Percentiles rank a stretch among this genome's conserved stretches.
phyloP scores from a whole-genome alignment of 2,888 invertebrate genomes.

The Axea sp. region DNA sequence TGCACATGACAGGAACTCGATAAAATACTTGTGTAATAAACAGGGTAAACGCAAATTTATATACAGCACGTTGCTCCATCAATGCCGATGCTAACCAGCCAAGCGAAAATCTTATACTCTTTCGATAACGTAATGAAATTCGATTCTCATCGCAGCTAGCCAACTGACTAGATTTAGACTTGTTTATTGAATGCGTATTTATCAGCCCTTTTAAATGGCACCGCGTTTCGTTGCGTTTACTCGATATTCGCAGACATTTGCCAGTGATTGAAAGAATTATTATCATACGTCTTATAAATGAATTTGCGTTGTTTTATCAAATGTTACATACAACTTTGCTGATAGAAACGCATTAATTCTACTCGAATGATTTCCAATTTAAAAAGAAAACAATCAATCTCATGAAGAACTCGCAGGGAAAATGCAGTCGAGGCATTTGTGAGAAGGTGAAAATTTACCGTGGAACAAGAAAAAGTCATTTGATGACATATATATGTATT shows the following conservation, averaged over 20 bases:
- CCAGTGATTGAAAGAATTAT: neutral
- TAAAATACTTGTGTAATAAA: slow-evolving; percentile 73
- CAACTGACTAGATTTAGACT: slow-evolving; percentile 26
- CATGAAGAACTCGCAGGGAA: no score
- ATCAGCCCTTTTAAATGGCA: slow-evolving; percentile 17
- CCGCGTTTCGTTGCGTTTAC: slow-evolving; percentile 1
- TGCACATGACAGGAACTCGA: slow-evolving; percentile 75
- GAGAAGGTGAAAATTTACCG: no score
- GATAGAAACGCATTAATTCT: no score
- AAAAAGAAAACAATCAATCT: no score
- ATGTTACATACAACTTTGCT: no score
- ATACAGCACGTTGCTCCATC: slow-evolving; percentile 53
- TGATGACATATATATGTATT: no score
- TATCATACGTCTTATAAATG: no score
- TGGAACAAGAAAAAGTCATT: no score
- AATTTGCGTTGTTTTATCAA: no score
- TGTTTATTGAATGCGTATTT: slow-evolving; percentile 41
- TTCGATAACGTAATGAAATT: slow-evolving; percentile 58
- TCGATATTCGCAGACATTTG: slow-evolving; percentile 1
- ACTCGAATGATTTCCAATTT: no score
- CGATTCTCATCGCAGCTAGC: slow-evolving; percentile 43
- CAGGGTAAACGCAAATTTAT: slow-evolving; percentile 73
- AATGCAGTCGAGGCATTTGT: no score
- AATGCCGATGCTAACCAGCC: slow-evolving; percentile 12
- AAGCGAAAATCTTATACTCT: slow-evolving; percentile 33